Base-by-base conservation (phyloP, 2,888 invertebrate genomes). In the Mesochorus sp. region DNA sequence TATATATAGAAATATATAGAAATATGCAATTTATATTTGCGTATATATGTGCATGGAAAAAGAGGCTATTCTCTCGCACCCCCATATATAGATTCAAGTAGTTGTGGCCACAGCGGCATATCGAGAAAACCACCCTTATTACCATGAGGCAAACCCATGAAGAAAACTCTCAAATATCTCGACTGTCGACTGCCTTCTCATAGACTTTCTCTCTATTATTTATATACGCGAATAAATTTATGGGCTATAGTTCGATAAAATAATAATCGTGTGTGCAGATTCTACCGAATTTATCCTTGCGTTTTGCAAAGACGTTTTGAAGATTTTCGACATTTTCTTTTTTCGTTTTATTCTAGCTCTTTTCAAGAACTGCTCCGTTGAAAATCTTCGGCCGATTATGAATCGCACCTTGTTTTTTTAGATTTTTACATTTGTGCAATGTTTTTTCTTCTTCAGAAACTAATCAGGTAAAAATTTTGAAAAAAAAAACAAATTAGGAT, bases 161-260 rank as follows among this genome's bases (percentile, higher is more conserved):
- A 49, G 76, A 80, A 82, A 81, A 83, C 83, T 82, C 84, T 85
- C 83, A 83, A 87, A 86, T 87, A 86, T 86, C 87, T 86, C 84
- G 83, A 79, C 76, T 82, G 82, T 83, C 81, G 84, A 81, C 84
- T 81, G 14, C 19, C 17, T n/a, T 47, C 21, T 3, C 39, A n/a
- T n/a, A n/a, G n/a, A n/a, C n/a, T 21, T 24, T 24, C 47, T 21
- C 5, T 21, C 6, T 21, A 8, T 12, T 19, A 1, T 6, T 21
- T 47, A 19, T 12, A 19, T 47, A 19, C 21, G n/a, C n/a, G n/a
- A n/a, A 21, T 47, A 19, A 17, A 47, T 47, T 8, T 83, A 76
- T 84, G 83, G 85, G 85, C 87, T 87, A 86, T 85, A 85, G 83
- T 85, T 87, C 88, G 87, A 89, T 89, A 88, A 89, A 89, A 89